Percentiles rank a stretch among this genome's conserved stretches.
phyloP scores from a whole-genome alignment of 2,113 vertebrate genomes.

The Sisor rabdophorus region DNA sequence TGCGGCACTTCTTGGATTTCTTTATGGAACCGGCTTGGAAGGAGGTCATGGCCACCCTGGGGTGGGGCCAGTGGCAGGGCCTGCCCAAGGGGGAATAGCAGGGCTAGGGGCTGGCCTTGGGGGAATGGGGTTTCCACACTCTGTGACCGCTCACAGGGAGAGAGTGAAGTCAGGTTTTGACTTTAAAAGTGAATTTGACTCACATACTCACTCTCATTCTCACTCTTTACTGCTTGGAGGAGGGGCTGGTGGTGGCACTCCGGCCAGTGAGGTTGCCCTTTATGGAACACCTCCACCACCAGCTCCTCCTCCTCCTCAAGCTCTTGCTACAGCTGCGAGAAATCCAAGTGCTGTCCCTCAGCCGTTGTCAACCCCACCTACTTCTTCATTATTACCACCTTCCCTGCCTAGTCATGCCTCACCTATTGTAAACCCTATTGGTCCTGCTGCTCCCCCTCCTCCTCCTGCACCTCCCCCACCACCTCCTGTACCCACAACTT shows the following conservation, averaged over 20 bases:
- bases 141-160: conserved; percentile 80
- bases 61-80: conserved; percentile 70
- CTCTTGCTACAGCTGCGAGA: conserved; percentile 60
- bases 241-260: conserved; percentile 55
- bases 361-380: conserved; percentile 61
- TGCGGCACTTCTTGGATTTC: conserved; percentile 73
- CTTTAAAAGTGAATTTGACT: conserved; percentile 72
- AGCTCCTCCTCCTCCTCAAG: conserved; percentile 58
- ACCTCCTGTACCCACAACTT: conserved; percentile 48
- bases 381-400: conserved; percentile 57
- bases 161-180: conserved; percentile 92
- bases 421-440: conserved; percentile 70
- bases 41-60: conserved; percentile 66
- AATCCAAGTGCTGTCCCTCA: conserved; percentile 66
- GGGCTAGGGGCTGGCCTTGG: conserved; percentile 61
- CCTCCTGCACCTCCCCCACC: conserved; percentile 56
- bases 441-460: conserved; percentile 56
- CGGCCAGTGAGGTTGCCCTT: conserved; percentile 64
- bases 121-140: conserved; percentile 71
- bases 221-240: conserved; percentile 70
- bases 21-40: conserved; percentile 72
- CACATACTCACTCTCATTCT: conserved; percentile 70
- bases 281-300: conserved; percentile 71
- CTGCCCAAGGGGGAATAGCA: conserved; percentile 68
- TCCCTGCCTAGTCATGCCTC: conserved; percentile 56